Evolutionary conservation across 2,888 invertebrate genomes (phyloP).

Genomic region (Herminia tarsipennalis): DNA sequence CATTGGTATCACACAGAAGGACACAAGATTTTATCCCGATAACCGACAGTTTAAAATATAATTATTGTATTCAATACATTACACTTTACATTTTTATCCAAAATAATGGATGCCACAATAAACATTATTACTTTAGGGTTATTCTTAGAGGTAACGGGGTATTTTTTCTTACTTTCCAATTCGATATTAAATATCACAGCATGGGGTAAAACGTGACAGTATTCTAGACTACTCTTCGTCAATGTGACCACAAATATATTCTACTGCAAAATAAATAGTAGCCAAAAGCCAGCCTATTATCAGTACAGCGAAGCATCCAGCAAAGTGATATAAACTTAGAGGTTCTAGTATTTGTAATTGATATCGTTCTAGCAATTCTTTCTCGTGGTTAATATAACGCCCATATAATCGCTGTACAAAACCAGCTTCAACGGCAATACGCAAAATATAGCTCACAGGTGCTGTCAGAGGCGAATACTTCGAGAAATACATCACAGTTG

Average conservation of each 20-base stretch:
- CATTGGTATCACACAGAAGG: no score
- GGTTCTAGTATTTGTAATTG: conserved; percentile 20
- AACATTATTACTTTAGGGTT: no score
- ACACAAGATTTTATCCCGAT: no score
- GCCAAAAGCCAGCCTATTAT: conserved; percentile 54
- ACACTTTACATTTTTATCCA: no score
- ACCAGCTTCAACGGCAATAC: conserved; percentile 55
- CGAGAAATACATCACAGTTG: conserved; percentile 61
- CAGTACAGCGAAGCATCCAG: conserved; percentile 50
- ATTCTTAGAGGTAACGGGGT: no score
- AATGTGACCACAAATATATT: conserved; percentile 48
- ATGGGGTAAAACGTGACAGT: no score
- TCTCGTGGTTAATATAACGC: conserved; percentile 40
- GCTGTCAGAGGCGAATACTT: conserved; percentile 53
- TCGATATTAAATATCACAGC: no score
- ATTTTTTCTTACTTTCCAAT: no score
- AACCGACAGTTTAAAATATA: no score
- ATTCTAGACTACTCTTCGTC: no score
- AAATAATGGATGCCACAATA: no score
- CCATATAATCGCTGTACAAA: conserved; percentile 48
- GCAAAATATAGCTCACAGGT: conserved; percentile 50
- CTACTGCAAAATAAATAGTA: conserved; percentile 54
- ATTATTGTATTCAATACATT: no score
- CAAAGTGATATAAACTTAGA: conserved; percentile 50
- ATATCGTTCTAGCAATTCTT: conserved; percentile 31